Evolutionary conservation across 2,113 vertebrate species (phyloP).

Genomic region (Menura novaehollandiae): DNA sequence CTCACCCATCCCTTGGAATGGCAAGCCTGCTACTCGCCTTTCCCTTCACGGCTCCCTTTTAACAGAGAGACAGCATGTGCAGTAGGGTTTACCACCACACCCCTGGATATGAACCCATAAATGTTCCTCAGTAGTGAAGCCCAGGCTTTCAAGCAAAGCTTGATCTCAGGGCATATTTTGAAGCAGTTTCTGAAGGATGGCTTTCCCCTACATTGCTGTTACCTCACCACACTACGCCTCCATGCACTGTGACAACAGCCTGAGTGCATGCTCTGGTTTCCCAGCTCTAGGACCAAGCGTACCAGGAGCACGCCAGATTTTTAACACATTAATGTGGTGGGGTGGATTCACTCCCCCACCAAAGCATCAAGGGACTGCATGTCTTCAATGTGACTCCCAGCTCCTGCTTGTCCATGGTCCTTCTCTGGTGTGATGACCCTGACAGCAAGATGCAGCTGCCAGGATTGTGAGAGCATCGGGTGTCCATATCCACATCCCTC

Average conservation of each 20-base stretch:
- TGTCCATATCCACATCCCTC: not conserved
- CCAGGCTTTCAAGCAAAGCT: not conserved
- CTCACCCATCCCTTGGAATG: not conserved
- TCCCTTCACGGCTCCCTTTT: not conserved
- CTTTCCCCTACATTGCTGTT: not conserved
- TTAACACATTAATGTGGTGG: not conserved
- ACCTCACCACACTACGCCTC: not conserved
- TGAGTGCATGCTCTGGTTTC: not conserved
- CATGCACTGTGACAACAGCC: not conserved
- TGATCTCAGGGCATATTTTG: not conserved
- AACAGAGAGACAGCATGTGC: not conserved
- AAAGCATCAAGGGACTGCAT: not conserved
- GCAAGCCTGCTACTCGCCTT: not conserved
- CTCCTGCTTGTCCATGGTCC: not conserved
- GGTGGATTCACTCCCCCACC: not conserved
- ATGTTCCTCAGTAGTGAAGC: not conserved
- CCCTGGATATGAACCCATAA: not conserved
- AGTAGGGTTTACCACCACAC: not conserved
- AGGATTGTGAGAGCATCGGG: not conserved
- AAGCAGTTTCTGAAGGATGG: not conserved
- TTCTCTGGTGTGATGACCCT: not conserved
- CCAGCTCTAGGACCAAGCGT: not conserved
- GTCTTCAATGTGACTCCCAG: not conserved
- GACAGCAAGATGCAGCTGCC: rapidly evolving
- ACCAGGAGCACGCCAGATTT: not conserved